phyloP scores from a whole-genome alignment of 2,113 vertebrate species.

The Cettia cetti region DNA sequence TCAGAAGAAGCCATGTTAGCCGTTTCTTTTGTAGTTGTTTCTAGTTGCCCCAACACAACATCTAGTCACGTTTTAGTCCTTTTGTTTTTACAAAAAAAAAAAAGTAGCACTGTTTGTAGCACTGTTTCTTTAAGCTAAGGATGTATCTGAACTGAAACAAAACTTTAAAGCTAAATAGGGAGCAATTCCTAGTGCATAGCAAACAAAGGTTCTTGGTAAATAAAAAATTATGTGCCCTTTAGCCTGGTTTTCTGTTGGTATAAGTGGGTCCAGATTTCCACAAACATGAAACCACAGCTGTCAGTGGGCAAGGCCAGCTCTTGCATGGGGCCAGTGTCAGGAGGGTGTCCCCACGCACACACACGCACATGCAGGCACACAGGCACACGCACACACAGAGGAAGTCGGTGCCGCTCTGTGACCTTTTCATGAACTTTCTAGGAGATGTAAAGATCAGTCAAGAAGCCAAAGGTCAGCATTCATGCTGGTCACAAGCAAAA shows the following conservation, averaged over 20 bases:
- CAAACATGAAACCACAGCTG: neutral
- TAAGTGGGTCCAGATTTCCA: conserved; percentile 37
- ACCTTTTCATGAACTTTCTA: conserved; percentile 90
- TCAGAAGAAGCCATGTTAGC: conserved; percentile 19
- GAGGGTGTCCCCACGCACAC: conserved; percentile 61
- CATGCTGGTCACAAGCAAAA: conserved; percentile 90
- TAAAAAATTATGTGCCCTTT: neutral
- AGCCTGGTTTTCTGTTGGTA: conserved; percentile 18
- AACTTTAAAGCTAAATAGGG: neutral
- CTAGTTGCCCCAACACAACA: too few species aligned
- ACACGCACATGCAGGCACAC: neutral
- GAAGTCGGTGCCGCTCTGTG: conserved; percentile 76
- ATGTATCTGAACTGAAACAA: neutral
- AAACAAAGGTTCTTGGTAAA: neutral
- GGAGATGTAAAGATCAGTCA: conserved; percentile 83
- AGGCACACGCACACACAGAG: conserved; percentile 46
- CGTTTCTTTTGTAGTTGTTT: neutral
- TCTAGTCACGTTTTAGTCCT: neutral
- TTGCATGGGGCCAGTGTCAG: conserved; percentile 67
- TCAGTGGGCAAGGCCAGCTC: conserved; percentile 16
- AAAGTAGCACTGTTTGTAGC: neutral
- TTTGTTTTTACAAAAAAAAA: neutral
- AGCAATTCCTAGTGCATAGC: neutral
- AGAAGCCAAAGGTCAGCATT: conserved; percentile 87
- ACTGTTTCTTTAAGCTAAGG: neutral